phyloP scores from a whole-genome alignment of 2,888 invertebrate species.

The Melinopterus prodromus region DNA sequence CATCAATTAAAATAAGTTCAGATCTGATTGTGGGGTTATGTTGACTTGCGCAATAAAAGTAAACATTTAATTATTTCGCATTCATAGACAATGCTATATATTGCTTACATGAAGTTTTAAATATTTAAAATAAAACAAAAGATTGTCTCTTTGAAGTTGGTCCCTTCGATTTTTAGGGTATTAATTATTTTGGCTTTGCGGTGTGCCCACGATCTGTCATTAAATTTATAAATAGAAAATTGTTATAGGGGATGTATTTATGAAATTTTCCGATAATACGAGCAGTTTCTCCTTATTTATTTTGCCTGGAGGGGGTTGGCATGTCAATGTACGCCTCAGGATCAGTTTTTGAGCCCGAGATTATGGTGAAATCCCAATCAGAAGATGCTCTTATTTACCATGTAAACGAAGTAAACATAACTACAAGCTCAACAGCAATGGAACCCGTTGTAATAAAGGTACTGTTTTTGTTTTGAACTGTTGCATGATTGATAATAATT shows the following conservation, averaged over 20 bases:
- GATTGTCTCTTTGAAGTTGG: not conserved
- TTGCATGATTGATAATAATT: not conserved
- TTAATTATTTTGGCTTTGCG: not conserved
- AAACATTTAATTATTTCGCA: not conserved
- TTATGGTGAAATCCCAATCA: slow-evolving; percentile 34
- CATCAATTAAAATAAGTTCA: too few species aligned
- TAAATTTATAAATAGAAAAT: slow-evolving; percentile 4
- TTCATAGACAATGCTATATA: not conserved
- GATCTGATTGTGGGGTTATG: too few species aligned
- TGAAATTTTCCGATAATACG: not conserved
- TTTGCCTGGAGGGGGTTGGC: not conserved
- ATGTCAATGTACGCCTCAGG: not conserved
- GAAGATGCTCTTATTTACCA: not conserved
- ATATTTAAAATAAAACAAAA: not conserved
- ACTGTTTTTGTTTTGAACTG: not conserved
- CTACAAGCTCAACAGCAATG: not conserved
- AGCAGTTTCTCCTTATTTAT: not conserved
- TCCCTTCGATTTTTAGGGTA: not conserved
- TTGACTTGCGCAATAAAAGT: not conserved
- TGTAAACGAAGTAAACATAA: not conserved
- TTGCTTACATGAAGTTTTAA: not conserved
- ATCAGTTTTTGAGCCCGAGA: slow-evolving; percentile 30
- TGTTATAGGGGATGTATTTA: slow-evolving; percentile 4
- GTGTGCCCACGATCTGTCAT: not conserved
- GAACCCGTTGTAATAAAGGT: not conserved